phyloP scores from a whole-genome alignment of 2,888 invertebrate genomes.

The Tipula confusa region DNA sequence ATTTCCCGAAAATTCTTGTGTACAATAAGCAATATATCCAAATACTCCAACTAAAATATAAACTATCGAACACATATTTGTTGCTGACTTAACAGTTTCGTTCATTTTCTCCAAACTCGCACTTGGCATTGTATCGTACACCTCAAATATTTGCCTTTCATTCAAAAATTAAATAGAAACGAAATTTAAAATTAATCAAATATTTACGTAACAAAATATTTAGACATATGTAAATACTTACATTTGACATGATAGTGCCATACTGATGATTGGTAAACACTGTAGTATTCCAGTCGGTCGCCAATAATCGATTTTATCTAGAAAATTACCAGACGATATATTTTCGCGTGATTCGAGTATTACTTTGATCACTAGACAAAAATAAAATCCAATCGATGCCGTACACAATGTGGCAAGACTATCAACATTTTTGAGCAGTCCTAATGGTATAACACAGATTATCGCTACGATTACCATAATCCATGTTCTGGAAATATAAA shows the following conservation, averaged over 20 bases:
- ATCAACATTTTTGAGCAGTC: slow-evolving; percentile 82
- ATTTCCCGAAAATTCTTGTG: slow-evolving; percentile 77
- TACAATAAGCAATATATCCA: slow-evolving; percentile 82
- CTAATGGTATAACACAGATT: slow-evolving; percentile 84
- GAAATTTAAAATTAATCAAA: background rate
- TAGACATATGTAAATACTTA: slow-evolving; percentile 50
- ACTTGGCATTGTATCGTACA: slow-evolving; percentile 85
- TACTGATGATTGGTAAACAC: slow-evolving; percentile 92
- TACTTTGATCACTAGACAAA: slow-evolving; percentile 81
- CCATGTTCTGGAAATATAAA: slow-evolving; percentile 58
- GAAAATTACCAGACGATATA: slow-evolving; percentile 70
- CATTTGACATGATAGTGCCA: slow-evolving; percentile 97
- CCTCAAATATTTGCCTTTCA: slow-evolving; percentile 78
- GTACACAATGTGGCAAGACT: slow-evolving; percentile 83
- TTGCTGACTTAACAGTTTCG: slow-evolving; percentile 77
- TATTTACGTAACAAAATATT: background rate
- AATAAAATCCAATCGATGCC: slow-evolving; percentile 87
- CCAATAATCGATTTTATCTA: slow-evolving; percentile 70
- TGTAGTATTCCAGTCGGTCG: slow-evolving; percentile 80
- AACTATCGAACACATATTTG: slow-evolving; percentile 84
- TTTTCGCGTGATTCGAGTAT: slow-evolving; percentile 72
- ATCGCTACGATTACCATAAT: slow-evolving; percentile 67
- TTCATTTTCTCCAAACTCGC: slow-evolving; percentile 87
- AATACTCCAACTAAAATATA: slow-evolving; percentile 90
- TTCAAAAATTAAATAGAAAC: background rate